Conservation (phyloP, 2,888 invertebrate species). For the Drosophila atripex region DNA sequence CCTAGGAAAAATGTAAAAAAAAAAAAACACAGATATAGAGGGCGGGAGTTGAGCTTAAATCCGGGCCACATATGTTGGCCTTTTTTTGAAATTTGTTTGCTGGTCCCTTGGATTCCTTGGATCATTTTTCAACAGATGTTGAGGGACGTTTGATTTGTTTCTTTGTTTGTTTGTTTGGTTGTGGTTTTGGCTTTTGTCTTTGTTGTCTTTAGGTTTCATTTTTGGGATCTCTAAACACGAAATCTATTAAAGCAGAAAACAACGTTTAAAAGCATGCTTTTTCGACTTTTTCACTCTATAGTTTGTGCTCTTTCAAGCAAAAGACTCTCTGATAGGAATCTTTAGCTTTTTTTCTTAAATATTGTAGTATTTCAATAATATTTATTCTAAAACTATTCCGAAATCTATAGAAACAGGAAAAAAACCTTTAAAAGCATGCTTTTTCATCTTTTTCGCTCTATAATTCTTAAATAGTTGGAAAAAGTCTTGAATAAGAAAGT, state of each 20-base stretch:
- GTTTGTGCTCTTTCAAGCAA: no score
- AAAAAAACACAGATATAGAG: neutral
- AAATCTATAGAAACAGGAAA: no score
- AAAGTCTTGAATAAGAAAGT: no score
- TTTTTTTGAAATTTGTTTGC: conserved; percentile 8
- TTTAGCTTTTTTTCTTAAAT: neutral
- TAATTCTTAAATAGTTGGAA: no score
- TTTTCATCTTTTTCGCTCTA: no score
- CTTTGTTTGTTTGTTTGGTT: conserved; percentile 22
- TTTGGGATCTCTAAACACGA: neutral
- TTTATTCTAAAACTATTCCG: neutral
- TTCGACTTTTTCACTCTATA: no score
- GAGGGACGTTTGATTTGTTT: conserved; percentile 37
- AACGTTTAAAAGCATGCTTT: neutral
- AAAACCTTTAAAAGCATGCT: no score
- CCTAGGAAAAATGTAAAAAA: conserved; percentile 12
- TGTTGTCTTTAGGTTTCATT: conserved; percentile 1
- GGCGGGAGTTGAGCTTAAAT: neutral
- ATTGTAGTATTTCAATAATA: no score
- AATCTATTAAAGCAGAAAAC: no score
- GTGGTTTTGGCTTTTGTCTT: conserved; percentile 4
- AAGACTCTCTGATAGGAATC: no score
- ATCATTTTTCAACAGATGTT: conserved; percentile 45
- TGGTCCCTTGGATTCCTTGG: conserved; percentile 1
- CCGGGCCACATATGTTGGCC: conserved; percentile 34